Evolutionary conservation across 2,888 invertebrate genomes (phyloP), one percentile per base, ranked within the genome.

Genomic region (Napeogenes sylphis): DNA sequence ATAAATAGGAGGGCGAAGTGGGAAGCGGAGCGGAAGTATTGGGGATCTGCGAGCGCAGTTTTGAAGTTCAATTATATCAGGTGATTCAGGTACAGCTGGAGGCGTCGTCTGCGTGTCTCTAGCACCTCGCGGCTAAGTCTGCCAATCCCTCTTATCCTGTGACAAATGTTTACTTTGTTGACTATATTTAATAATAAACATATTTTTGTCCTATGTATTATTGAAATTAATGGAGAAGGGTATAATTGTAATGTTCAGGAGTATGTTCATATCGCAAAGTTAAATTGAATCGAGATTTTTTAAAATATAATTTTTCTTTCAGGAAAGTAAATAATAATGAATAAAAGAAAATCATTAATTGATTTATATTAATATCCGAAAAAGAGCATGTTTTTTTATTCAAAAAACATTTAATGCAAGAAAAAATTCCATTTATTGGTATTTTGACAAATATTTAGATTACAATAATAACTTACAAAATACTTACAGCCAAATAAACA

Each of bases 51-150:
- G 81, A 81, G 80, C 80, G 80, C 82, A 88, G 88, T 89, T 91
- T 90, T 90, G 90, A 91, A 90, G 89, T 87, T 81, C 91, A 91
- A 91, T 91, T 91, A 91, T 91, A 90, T 85, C 81, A 84, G 82
- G 81, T 81, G 85, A 80, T 79, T 80, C 76, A 74, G 69, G 72
- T 66, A 65, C 56, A 67, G 82, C 81, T 77, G 67, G 74, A 53
- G 68, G 68, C 69, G 63, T n/a, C 55, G 56, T 61, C 54, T 57
- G 45, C 59, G 32, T 53, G 61, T 58, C 54, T 58, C 46, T 46
- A 56, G 54, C 56, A 55, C 47, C 57, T 57, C 51, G 21, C 21
- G 8, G 21, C 51, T 51, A 30, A 51, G 30, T 51, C 51, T 51
- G 30, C 21, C 51, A 51, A 51, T 51, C 8, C 42, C 5, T 42